Evolutionary conservation across 2,888 invertebrate species (phyloP).

Genomic region (Ichneumoninae sp.): DNA sequence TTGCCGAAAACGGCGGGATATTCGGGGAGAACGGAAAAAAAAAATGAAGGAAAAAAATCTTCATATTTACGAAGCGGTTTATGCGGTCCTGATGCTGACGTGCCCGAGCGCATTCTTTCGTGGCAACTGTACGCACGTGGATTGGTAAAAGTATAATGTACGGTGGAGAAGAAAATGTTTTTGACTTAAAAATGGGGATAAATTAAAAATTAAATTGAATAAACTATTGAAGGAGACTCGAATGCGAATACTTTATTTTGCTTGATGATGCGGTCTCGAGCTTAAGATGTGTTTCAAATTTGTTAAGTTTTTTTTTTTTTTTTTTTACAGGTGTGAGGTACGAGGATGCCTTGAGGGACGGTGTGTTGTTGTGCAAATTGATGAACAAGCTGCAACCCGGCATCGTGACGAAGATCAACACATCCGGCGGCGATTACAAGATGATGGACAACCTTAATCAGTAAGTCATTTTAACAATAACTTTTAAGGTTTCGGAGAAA

Average conservation of each 20-base stretch:
- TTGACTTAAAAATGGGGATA: not conserved
- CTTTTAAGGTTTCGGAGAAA: not conserved
- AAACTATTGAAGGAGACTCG: not conserved
- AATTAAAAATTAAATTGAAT: not conserved
- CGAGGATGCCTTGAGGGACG: slow-evolving; percentile 93
- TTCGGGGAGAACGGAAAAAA: slow-evolving; percentile 2
- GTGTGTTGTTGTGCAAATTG: slow-evolving; percentile 93
- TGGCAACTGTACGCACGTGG: slow-evolving; percentile 25
- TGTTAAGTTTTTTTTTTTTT: not conserved
- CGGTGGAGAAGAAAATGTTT: not conserved
- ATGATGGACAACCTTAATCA: slow-evolving; percentile 98
- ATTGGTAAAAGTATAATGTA: not conserved
- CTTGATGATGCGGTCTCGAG: not conserved
- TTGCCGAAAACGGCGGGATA: slow-evolving; percentile 17
- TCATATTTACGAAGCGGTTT: slow-evolving; percentile 68
- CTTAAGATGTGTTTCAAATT: not conserved
- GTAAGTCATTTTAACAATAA: slow-evolving; percentile 86
- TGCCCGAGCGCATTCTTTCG: slow-evolving; percentile 78
- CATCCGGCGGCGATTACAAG: slow-evolving; percentile 95
- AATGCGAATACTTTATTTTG: not conserved
- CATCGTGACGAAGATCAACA: slow-evolving; percentile 92
- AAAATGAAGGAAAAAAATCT: slow-evolving; percentile 36
- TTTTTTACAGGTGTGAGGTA: slow-evolving; percentile 86
- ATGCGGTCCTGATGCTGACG: slow-evolving; percentile 79
- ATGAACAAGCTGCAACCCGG: slow-evolving; percentile 96